These are phyloP conservation scores for Vesta saturnalis DNA, from an alignment of 2,888 invertebrate species.

Conservation along the genomic window DNA sequence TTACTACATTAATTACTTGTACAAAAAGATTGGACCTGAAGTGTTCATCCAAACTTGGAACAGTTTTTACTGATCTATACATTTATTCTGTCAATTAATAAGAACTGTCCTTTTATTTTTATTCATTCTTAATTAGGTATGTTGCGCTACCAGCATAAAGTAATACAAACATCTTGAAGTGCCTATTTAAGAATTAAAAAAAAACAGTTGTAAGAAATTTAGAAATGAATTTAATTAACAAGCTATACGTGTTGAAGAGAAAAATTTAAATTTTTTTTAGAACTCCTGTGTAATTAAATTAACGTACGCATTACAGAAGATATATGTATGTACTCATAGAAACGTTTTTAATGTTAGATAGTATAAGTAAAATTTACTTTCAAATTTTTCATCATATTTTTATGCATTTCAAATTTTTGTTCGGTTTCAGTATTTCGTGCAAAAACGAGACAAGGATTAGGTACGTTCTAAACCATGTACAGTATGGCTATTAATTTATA, in stretches of 20 bases:
- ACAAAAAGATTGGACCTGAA: not conserved
- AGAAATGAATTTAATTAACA: conserved; percentile 11
- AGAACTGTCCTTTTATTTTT: not conserved
- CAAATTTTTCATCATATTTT: no score
- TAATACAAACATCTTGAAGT: conserved; percentile 4
- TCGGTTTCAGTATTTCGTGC: no score
- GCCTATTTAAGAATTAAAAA: not conserved
- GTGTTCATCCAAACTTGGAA: not conserved
- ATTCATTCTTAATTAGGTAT: conserved; percentile 4
- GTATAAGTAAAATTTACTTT: no score
- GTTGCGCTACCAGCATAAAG: conserved; percentile 8
- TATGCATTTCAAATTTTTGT: no score
- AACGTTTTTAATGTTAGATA: no score
- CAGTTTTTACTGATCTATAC: not conserved
- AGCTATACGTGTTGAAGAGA: conserved; percentile 5
- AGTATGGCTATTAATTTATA: no score
- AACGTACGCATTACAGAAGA: no score
- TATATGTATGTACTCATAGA: no score
- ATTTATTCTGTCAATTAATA: conserved; percentile 11
- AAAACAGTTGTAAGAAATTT: conserved; percentile 8
- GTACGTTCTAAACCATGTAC: no score
- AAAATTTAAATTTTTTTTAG: conserved; percentile 5
- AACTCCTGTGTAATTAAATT: conserved; percentile 1
- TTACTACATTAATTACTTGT: not conserved
- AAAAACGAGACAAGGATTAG: no score